phyloP scores from a whole-genome alignment of 1,140 invertebrate species.

The Parasteatoda tepidariorum region DNA sequence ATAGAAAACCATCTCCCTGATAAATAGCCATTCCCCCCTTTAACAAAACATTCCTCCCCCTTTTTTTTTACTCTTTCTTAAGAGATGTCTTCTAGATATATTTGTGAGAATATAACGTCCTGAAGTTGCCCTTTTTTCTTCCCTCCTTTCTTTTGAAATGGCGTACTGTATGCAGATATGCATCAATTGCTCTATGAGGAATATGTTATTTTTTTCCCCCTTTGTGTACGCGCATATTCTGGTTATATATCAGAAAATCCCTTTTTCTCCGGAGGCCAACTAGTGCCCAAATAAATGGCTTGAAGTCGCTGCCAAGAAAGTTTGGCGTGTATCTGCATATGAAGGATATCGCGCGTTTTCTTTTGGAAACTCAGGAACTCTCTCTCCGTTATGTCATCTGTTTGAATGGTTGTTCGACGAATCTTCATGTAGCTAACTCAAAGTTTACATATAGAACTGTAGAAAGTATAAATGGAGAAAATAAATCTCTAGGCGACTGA shows the following conservation, averaged over 20 bases:
- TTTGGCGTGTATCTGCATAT: neutral
- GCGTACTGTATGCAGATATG: constrained; percentile 54
- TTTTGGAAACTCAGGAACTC: neutral
- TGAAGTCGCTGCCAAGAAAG: constrained; percentile 38
- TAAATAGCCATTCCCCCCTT: constrained; percentile 46
- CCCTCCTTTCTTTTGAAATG: neutral
- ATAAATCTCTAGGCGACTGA: too few relatives aligned
- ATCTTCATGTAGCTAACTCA: too few relatives aligned
- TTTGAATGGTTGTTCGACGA: too few relatives aligned
- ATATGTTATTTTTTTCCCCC: constrained; percentile 42
- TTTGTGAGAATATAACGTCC: constrained; percentile 38
- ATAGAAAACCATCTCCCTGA: constrained; percentile 61
- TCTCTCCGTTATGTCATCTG: too few relatives aligned
- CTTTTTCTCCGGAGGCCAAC: constrained; percentile 36
- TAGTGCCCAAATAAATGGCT: constrained; percentile 47
- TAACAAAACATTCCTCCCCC: constrained; percentile 45
- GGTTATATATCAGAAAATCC: constrained; percentile 39
- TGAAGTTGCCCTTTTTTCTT: constrained; percentile 42
- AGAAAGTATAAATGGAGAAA: too few relatives aligned
- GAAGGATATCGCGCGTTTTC: neutral
- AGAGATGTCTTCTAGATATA: constrained; percentile 25
- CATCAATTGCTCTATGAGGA: constrained; percentile 56
- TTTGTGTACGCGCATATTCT: constrained; percentile 16
- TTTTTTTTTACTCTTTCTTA: neutral
- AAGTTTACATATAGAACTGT: too few relatives aligned